Evolutionary conservation across 2,888 invertebrate genomes (phyloP).

Genomic region (Chelonus formosanus): DNA sequence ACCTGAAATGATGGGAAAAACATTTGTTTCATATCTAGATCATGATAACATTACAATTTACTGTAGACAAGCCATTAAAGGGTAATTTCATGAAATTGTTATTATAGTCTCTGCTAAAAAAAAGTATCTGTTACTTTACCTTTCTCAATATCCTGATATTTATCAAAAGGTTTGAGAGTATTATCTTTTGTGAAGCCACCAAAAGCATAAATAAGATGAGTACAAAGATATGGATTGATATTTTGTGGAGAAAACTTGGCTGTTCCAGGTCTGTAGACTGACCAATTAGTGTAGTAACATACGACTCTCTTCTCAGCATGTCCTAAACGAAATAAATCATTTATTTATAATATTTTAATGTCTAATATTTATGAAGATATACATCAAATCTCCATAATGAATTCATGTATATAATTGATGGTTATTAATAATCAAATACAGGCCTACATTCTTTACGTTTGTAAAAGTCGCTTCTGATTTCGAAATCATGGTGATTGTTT

Average conservation of each 20-base stretch:
- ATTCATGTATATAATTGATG: too few species aligned
- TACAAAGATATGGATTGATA: slow-evolving; percentile 93
- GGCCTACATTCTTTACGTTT: too few species aligned
- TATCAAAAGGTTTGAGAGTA: slow-evolving; percentile 90
- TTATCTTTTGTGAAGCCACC: slow-evolving; percentile 93
- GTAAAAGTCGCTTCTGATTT: too few species aligned
- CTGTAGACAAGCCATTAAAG: too few species aligned
- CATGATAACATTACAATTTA: too few species aligned
- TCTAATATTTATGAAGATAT: not conserved
- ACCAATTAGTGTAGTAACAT: slow-evolving; percentile 95
- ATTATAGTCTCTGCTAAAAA: too few species aligned
- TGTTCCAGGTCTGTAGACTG: slow-evolving; percentile 88
- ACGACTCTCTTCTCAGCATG: slow-evolving; percentile 78
- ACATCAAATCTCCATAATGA: too few species aligned
- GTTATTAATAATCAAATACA: too few species aligned
- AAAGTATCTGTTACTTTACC: slow-evolving; percentile 63
- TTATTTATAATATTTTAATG: not conserved
- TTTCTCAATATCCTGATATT: slow-evolving; percentile 95
- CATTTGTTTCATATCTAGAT: not conserved
- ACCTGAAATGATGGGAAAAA: slow-evolving; percentile 67
- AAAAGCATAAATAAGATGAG: slow-evolving; percentile 92
- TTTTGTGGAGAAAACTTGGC: slow-evolving; percentile 93
- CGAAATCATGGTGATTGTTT: too few species aligned
- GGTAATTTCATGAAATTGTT: too few species aligned
- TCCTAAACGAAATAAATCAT: slow-evolving; percentile 54